Evolutionary conservation across 2,888 invertebrate species (phyloP).

Genomic region (Elysia crispata): DNA sequence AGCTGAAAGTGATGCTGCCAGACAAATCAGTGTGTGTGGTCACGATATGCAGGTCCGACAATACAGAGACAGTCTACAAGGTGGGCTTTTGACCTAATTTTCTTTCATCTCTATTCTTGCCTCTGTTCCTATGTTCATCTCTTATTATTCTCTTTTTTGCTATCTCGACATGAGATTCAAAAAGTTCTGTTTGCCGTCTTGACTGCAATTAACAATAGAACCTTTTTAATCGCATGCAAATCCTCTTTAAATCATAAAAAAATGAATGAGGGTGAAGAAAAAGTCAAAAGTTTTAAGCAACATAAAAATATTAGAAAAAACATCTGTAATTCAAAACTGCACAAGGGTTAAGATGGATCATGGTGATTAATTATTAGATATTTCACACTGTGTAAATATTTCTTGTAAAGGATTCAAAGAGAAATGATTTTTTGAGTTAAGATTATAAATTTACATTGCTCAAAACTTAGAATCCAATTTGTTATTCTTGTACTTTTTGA

Average conservation of each 20-base stretch:
- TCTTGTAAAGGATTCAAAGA: too few species aligned
- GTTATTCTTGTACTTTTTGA: conserved; percentile 47
- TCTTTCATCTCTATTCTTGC: neutral
- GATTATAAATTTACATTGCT: neutral
- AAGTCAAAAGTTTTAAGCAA: too few species aligned
- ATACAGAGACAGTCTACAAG: conserved; percentile 91
- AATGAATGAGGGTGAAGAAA: too few species aligned
- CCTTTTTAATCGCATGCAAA: too few species aligned
- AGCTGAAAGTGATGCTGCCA: conserved; percentile 88
- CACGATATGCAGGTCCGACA: conserved; percentile 91
- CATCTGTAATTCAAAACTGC: too few species aligned
- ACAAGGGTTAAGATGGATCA: too few species aligned
- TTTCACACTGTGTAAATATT: too few species aligned
- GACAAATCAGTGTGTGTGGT: conserved; percentile 93
- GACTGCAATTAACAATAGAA: too few species aligned
- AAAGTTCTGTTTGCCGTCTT: neutral
- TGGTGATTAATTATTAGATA: too few species aligned
- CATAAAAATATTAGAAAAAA: too few species aligned
- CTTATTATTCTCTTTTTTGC: neutral
- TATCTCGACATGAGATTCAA: neutral
- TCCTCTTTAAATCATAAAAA: too few species aligned
- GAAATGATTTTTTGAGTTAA: too few species aligned
- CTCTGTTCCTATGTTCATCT: neutral
- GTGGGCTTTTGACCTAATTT: conserved; percentile 58
- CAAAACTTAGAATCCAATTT: neutral